phyloP scores from a whole-genome alignment of 2,888 invertebrate species.

The Gibbula magus region DNA sequence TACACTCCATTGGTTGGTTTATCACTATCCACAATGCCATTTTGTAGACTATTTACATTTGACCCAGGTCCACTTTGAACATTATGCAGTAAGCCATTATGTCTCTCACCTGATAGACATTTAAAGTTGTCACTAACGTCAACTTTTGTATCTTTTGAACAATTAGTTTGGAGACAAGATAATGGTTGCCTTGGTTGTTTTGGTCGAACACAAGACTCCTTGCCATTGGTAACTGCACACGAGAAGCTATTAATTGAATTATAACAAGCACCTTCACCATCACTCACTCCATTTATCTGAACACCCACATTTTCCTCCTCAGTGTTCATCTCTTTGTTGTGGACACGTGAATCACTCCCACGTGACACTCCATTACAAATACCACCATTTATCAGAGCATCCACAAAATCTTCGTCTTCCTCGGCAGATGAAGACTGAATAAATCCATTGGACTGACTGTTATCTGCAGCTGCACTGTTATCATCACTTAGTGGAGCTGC shows the following conservation, averaged over 20 bases:
- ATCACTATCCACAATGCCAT: neutral
- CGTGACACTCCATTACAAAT: neutral
- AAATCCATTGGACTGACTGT: neutral
- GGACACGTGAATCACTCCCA: neutral
- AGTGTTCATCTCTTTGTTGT: neutral
- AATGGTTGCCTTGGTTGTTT: neutral
- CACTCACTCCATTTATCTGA: no score
- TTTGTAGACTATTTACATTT: conserved; percentile 16
- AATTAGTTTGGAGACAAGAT: no score
- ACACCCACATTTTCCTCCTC: neutral
- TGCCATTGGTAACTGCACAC: neutral
- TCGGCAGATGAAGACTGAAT: neutral
- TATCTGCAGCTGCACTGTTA: neutral
- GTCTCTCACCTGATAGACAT: neutral
- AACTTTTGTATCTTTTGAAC: neutral
- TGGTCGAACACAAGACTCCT: neutral
- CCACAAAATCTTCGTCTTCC: conserved; percentile 4
- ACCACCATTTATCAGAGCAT: conserved; percentile 3
- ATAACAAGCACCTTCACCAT: neutral
- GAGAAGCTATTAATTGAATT: no score
- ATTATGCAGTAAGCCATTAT: conserved; percentile 6
- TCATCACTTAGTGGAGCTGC: neutral
- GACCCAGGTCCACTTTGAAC: neutral
- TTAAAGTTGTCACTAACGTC: neutral
- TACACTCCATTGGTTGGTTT: neutral